These are phyloP conservation scores for Drosophila crucigera DNA, from an alignment of 2,888 invertebrate genomes.

Conservation along the genomic window DNA sequence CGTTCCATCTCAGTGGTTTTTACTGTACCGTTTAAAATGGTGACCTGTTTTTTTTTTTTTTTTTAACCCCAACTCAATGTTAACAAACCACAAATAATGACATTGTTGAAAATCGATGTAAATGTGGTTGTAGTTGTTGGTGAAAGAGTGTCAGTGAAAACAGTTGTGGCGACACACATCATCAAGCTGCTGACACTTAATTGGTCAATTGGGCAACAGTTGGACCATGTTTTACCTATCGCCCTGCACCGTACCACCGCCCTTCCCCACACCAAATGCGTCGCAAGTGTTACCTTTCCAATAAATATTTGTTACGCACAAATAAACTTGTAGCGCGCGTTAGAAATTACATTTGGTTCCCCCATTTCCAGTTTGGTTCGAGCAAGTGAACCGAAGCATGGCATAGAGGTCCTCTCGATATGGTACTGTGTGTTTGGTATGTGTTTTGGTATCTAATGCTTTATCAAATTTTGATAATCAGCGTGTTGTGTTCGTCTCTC, in stretches of 20 bases:
- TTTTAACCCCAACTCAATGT: constrained; percentile 20
- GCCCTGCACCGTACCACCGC: constrained; percentile 2
- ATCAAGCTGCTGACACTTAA: constrained; percentile 60
- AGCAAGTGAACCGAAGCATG: constrained; percentile 69
- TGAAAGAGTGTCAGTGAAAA: constrained; percentile 24
- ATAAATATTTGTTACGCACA: constrained; percentile 82
- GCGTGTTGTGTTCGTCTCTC: constrained; percentile 59
- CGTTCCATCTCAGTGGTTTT: constrained; percentile 22
- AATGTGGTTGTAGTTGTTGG: constrained; percentile 9
- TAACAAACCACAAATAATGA: constrained; percentile 58
- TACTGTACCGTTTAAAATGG: constrained; percentile 39
- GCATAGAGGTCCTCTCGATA: constrained; percentile 42
- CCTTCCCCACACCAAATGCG: constrained; percentile 14
- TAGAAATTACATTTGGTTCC: constrained; percentile 58
- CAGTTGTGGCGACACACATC: constrained; percentile 62
- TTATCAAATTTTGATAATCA: constrained; percentile 79
- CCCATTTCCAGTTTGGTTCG: constrained; percentile 7
- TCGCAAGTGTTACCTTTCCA: constrained; percentile 80
- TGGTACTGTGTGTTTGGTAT: constrained; percentile 25
- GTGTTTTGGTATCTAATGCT: constrained; percentile 62
- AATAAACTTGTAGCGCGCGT: constrained; percentile 76
- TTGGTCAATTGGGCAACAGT: constrained; percentile 75
- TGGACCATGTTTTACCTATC: constrained; percentile 32
- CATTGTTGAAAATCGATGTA: constrained; percentile 46
- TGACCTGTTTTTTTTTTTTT: constrained; percentile 12